Evolutionary conservation across 2,888 invertebrate species (phyloP), one percentile per base, ranked within the genome.

Genomic region (Meta bourneti): DNA sequence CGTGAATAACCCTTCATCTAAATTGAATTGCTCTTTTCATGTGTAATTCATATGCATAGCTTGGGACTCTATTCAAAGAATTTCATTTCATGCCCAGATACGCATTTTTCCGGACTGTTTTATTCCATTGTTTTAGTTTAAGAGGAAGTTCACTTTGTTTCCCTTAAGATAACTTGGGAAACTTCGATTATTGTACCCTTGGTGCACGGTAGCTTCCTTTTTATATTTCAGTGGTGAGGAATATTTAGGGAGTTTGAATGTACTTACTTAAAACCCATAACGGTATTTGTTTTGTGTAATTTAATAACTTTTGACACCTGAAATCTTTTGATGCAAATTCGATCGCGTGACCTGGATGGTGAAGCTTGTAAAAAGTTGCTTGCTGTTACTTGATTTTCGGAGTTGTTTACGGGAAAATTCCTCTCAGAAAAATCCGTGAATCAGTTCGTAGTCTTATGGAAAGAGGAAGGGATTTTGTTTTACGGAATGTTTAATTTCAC

Each of bases 1-100:
- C 80, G n/a, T 13, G 54, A 80, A 54, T 79, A 79, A 87, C 87
- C 79, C 80, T 80, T 80, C 87, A 87, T 72, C 71, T 71, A 87
- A 87, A 87, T 87, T 79, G 79, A 79, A 87, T 79, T 79, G 87
- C 72, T 70, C 86, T 86, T 86, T 86, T 79, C 86, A 49, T 13
- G 77, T 51, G 86, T 34, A 79, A 71, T 87, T 79, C 79, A 79
- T 87, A 87, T 80, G 87, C 87, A 80, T 80, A 54, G 79, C 72
- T 13, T 70, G 87, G 87, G 87, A 87, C 71, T 87, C 54, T 7
- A 72, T 54, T 87, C 72, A 74, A 72, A 52, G 54, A 49, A 69
- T 87, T 87, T 80, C 72, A 48, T 87, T 78, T 87, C 34, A 74
- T 72, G 72, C 71, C 20, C 16, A 52, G 34, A 80, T 54, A 16